Conservation (phyloP, 2,888 invertebrate species). For the Cephus nigrinus region DNA sequence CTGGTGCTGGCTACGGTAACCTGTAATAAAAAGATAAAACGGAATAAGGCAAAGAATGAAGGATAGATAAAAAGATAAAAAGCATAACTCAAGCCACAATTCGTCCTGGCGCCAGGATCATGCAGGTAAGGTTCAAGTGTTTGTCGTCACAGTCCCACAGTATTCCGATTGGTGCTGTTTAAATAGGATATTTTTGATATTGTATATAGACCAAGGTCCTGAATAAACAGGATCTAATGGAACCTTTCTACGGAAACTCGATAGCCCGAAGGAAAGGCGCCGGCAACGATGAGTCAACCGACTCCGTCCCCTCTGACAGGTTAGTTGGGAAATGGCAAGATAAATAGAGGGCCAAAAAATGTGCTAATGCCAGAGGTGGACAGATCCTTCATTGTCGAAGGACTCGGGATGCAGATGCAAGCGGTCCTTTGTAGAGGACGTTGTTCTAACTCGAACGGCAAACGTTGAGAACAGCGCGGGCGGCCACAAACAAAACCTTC, state of each 20-base stretch:
- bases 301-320: background rate
- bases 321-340: constrained; percentile 28
- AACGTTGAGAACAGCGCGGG: constrained; percentile 46
- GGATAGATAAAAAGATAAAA: background rate
- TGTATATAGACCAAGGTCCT: constrained; percentile 22
- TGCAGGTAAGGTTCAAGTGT: background rate
- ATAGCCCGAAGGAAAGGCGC: constrained; percentile 12
- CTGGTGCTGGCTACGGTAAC: constrained; percentile 49
- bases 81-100: background rate
- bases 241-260: constrained; percentile 9
- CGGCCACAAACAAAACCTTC: constrained; percentile 49
- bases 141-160: background rate
- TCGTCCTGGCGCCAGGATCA: background rate
- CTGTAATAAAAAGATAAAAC: constrained; percentile 34
- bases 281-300: constrained; percentile 16
- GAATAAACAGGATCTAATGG: constrained; percentile 36
- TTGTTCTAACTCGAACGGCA: constrained; percentile 55
- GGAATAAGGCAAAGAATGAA: background rate
- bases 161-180: background rate
- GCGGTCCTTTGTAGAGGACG: constrained; percentile 40
- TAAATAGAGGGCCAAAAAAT: constrained; percentile 25
- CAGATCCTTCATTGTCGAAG: background rate
- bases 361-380: constrained; percentile 2
- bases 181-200: background rate
- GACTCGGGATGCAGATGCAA: background rate